Conservation (phyloP, 2,888 invertebrate genomes). For the Heliconius aoede region DNA sequence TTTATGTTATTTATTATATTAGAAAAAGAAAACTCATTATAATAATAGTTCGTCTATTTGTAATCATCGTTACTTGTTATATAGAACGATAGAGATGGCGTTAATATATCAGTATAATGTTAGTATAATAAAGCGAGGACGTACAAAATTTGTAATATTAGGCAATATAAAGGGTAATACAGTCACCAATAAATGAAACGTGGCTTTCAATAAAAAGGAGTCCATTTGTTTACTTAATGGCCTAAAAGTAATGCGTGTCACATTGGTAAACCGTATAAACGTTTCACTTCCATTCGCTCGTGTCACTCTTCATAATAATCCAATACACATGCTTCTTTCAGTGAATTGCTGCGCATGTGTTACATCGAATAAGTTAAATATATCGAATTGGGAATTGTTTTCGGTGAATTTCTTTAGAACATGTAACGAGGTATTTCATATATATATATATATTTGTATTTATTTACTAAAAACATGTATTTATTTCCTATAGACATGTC, state of each 20-base stretch:
- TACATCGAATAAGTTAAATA: not conserved
- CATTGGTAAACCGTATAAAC: constrained; percentile 18
- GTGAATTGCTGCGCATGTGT: constrained; percentile 9
- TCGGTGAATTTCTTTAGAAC: constrained; percentile 9
- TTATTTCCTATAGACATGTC: too few species aligned
- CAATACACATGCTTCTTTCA: constrained; percentile 21
- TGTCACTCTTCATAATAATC: constrained; percentile 23
- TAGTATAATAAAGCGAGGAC: not conserved
- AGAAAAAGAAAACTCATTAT: not conserved
- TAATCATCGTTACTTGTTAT: too few species aligned
- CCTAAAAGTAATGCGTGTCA: constrained; percentile 15
- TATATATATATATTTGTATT: too few species aligned
- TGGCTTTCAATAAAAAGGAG: constrained; percentile 13
- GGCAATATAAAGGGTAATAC: constrained; percentile 1
- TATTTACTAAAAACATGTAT: not conserved
- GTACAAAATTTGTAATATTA: not conserved
- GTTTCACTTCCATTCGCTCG: constrained; percentile 24
- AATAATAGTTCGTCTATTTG: not conserved
- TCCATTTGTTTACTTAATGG: constrained; percentile 21
- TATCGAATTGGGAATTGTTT: constrained; percentile 15
- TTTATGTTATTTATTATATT: not conserved
- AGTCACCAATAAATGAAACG: constrained; percentile 18
- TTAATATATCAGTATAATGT: not conserved
- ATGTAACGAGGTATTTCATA: not conserved
- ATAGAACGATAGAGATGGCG: not conserved